Evolutionary conservation across 2,888 invertebrate genomes (phyloP), one percentile per base, ranked within the genome.

Genomic region (Leuctra nigra): DNA sequence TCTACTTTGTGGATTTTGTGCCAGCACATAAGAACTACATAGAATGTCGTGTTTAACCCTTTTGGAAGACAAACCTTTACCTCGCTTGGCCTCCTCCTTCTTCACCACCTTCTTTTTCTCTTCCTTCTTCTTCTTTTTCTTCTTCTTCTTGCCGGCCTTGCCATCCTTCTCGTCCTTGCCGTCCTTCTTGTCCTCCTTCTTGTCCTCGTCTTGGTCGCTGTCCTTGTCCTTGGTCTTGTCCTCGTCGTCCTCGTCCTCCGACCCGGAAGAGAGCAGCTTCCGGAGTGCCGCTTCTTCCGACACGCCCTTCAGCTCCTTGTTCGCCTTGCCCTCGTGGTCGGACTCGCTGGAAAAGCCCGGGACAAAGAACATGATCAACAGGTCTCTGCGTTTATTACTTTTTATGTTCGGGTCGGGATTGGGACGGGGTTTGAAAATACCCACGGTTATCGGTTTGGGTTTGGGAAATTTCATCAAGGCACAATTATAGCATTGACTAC

Each of bases 221-320:
- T 60, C 57, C 46, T 58, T 56, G 14, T 60, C 57, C 46, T 55
- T 50, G 58, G 44, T 56, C 54, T 36, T 56, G 53, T 54, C 57
- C 35, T 59, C 58, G 18, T 62, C 62, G n/a, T 62, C 59, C n/a
- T 62, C 62, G 23, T 57, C 60, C 22, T 56, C 57, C 24, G 59
- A 59, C 13, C 61, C 92, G 0, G 93, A 93, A 0, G 86, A 88
- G 18, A 95, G 76, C 38, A 96, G 75, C 69, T 93, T 91, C 60
- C 90, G 81, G 44, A 95, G 75, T 0, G 89, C 94, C 64, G 86
- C 87, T 68, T 95, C 94, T 67, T 95, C 93, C 1, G 93, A 92
- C 0, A 99, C 98, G 44, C 85, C 84, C 71, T 86, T 90, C 68
- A 90, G 80, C 70, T 89, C 91, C 72, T 85, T 92, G 68, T 84